Evolutionary conservation across 2,888 invertebrate genomes (phyloP).

Genomic region (Aleiodes alternator): DNA sequence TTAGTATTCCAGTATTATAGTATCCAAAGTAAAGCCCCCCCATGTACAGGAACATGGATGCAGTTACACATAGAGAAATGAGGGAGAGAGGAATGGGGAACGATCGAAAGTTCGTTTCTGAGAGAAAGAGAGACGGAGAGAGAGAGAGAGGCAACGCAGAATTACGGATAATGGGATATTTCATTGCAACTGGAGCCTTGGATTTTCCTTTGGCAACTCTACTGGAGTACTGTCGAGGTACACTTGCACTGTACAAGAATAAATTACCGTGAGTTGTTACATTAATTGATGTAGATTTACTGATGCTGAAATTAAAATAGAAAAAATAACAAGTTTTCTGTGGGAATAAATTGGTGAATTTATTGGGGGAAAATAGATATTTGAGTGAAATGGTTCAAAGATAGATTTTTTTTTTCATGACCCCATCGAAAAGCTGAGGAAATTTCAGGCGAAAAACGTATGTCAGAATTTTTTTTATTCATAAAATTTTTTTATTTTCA

Average conservation of each 20-base stretch:
- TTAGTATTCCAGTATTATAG: constrained; percentile 34
- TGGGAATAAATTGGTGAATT: too few species aligned
- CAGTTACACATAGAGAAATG: background rate
- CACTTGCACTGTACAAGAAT: constrained; percentile 2
- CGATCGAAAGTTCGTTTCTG: constrained; percentile 38
- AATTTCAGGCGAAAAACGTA: too few species aligned
- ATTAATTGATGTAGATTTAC: constrained; percentile 5
- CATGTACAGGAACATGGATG: background rate
- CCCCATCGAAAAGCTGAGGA: too few species aligned
- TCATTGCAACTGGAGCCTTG: background rate
- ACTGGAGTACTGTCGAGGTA: background rate
- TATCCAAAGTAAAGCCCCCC: constrained; percentile 10
- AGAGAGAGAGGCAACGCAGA: constrained; percentile 21
- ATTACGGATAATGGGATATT: constrained; percentile 37
- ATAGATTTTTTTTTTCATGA: too few species aligned
- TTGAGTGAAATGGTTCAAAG: too few species aligned
- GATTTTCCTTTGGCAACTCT: constrained; percentile 15
- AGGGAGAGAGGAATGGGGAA: background rate
- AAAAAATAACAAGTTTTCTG: background rate
- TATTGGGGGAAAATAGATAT: too few species aligned
- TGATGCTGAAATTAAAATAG: background rate
- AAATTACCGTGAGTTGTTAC: background rate
- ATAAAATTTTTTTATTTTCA: too few species aligned
- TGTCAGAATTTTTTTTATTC: too few species aligned
- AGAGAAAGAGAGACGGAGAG: constrained; percentile 5